phyloP scores from a whole-genome alignment of 2,888 invertebrate genomes.

The Cenopis cana region DNA sequence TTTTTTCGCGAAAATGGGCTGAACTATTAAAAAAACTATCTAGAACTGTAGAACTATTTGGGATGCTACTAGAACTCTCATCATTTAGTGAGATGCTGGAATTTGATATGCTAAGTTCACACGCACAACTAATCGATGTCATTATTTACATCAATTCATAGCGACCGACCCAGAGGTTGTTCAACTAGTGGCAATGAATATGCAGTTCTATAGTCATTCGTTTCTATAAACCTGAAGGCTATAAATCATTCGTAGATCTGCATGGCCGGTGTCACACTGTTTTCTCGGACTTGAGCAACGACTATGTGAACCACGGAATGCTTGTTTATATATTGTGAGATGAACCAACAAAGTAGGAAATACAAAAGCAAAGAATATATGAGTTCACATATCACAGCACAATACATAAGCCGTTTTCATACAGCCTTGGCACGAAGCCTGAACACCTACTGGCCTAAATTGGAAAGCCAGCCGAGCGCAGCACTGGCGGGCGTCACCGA shows the following conservation, averaged over 20 bases:
- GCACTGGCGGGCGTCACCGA: constrained; percentile 24
- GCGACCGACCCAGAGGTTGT: neutral
- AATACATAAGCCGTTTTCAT: constrained; percentile 31
- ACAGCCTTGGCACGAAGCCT: constrained; percentile 44
- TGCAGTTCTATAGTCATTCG: neutral
- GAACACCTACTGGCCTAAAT: constrained; percentile 44
- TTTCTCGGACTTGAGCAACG: neutral
- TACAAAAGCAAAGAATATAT: neutral
- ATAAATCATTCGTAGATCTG: neutral
- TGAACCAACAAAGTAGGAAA: constrained; percentile 1
- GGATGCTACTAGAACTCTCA: no score
- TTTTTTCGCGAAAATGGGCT: no score
- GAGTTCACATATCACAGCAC: constrained; percentile 16
- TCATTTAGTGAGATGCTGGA: no score
- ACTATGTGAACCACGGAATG: no score
- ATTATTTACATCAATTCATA: constrained; percentile 27
- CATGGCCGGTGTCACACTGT: neutral
- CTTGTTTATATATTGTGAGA: neutral
- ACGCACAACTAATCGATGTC: constrained; percentile 10
- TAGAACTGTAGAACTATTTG: no score
- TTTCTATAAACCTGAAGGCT: neutral
- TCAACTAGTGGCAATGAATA: constrained; percentile 7
- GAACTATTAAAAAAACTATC: no score
- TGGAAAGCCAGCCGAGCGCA: constrained; percentile 32
- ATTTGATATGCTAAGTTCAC: no score